Base-by-base conservation (phyloP, 2,888 invertebrate species). In the Eucera pruinosa region DNA sequence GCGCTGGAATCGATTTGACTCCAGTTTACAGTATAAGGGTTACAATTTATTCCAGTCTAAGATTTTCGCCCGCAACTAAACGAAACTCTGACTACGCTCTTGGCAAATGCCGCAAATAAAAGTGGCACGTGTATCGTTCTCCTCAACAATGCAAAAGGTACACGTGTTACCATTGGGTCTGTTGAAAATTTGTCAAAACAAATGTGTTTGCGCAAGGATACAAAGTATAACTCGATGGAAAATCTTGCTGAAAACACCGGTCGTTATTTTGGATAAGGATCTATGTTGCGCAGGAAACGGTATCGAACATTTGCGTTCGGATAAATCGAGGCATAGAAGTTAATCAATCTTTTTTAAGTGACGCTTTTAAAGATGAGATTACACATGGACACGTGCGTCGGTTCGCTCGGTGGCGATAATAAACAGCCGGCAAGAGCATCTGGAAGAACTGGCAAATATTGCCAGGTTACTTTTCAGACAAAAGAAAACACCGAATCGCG, bases 391-490 rank as follows among this genome's bases (percentile, higher is more conserved):
- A 62, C 68, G 67, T 67, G 78, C 57, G 48, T 54, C 9, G 68
- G n/a, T n/a, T 33, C 39, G 55, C 54, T 67, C 57, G 39, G 52
- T 48, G 58, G 66, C 62, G 79, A 77, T 66, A 71, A 69, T 75
- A 67, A 78, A 72, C 72, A 65, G 48, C 52, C 33, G 41, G 55
- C 33, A 50, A 62, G 57, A 65, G 25, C 67, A 75, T 81, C 85
- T 86, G 83, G 84, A 87, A 61, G 72, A 77, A 82, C 78, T 81
- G 86, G 88, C 82, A 45, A 81, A 47, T 84, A 83, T 76, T 83
- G 84, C 87, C 86, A 87, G 50, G 54, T 57, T 60, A 60, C 7
- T 41, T 65, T 74, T 58, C 76, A 23, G 68, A 86, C 81, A 87
- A 87, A 86, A 81, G 78, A 50, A 45, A 64, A 30, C 25, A 39